phyloP scores from a whole-genome alignment of 2,888 invertebrate species.

The Drosophila anomelani region DNA sequence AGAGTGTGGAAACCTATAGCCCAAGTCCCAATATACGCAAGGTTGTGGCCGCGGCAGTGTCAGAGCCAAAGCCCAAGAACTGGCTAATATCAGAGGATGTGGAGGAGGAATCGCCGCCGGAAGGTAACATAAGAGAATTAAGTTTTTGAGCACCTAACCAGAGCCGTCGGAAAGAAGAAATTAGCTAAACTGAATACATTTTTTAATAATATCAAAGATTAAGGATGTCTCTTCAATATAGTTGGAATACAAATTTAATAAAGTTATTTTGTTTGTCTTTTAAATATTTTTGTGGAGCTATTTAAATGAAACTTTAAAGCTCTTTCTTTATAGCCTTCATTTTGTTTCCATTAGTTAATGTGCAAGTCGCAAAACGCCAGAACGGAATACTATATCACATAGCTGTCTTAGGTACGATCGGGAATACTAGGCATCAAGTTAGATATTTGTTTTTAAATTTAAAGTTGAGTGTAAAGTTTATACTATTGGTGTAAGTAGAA shows the following conservation, averaged over 20 bases:
- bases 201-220: background rate
- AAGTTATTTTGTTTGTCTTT: background rate
- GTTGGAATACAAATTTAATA: background rate
- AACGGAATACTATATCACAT: too few relatives aligned
- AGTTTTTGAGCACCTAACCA: background rate
- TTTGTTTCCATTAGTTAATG: too few relatives aligned
- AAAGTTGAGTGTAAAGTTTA: too few relatives aligned
- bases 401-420: too few relatives aligned
- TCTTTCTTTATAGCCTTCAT: too few relatives aligned
- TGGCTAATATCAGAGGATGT: constrained; percentile 37
- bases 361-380: too few relatives aligned
- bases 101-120: constrained; percentile 28
- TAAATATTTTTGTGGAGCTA: too few relatives aligned
- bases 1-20: constrained; percentile 28
- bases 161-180: background rate
- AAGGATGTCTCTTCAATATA: background rate
- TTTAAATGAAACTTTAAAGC: too few relatives aligned
- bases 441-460: too few relatives aligned
- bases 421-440: too few relatives aligned
- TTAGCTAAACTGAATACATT: background rate
- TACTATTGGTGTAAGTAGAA: too few relatives aligned
- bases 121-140: constrained; percentile 14
- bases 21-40: constrained; percentile 20
- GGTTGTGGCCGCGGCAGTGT: constrained; percentile 4
- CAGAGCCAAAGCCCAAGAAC: constrained; percentile 29